Base-by-base conservation (phyloP, 2,888 invertebrate species). In the Dasysyrphus albostriatus region DNA sequence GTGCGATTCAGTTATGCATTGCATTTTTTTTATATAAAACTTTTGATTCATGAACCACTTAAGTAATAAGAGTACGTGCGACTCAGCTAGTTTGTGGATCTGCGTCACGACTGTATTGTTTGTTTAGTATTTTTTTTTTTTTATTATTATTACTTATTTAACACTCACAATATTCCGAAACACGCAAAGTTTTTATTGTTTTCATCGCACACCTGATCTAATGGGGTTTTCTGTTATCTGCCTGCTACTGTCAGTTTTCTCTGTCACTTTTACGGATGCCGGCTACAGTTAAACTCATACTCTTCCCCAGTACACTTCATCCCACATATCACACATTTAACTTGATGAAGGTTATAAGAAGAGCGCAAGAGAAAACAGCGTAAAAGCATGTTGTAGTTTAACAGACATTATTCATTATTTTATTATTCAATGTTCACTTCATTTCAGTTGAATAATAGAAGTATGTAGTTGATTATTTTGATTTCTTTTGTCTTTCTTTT, bases 251-350 rank as follows among this genome's bases (percentile, higher is more conserved):
- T n/a, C n/a, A n/a, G n/a, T n/a, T n/a, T n/a, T n/a, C n/a, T n/a
- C n/a, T n/a, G n/a, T n/a, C n/a, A n/a, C n/a, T n/a, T n/a, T n/a
- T n/a, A n/a, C n/a, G n/a, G n/a, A n/a, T 19, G 69, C 69, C 67
- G 47, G 24, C n/a, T 51, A 14, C 2, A 39, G 24, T 51, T 24
- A 39, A 37, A 24, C 32, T 56, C 39, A 24, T 42, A 47, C 54
- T 39, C 44, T 42, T 74, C 59, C 42, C 65, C 65, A 61, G 8
- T 12, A 10, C 54, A 37, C 37, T 5, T 34, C 77, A 69, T 65
- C 34, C 88, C 88, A 88, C 88, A 89, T 89, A 90, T 90, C 88
- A n/a, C n/a, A n/a, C n/a, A n/a, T n/a, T n/a, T n/a, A 88, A 89
- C 89, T 88, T 88, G 77, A 72, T 77, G 74, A 85, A 58, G 63